These are phyloP conservation scores for Datnioides undecimradiatus DNA, from an alignment of 2,113 vertebrate genomes.

Conservation along the genomic window DNA sequence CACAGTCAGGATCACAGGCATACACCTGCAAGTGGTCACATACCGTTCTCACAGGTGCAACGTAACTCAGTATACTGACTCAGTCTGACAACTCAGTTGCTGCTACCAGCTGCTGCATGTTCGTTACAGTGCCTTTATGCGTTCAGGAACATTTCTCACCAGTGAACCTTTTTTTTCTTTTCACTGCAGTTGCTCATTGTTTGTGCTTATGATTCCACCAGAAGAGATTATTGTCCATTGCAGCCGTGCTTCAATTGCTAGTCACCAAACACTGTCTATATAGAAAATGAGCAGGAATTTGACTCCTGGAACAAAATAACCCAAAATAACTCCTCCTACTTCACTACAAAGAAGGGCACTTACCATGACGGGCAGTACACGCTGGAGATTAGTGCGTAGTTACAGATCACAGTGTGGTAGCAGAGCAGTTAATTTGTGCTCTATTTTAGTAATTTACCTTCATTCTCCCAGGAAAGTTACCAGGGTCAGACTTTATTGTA, in stretches of 20 bases:
- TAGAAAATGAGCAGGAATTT: slow-evolving; percentile 17
- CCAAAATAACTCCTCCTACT: slow-evolving; percentile 56
- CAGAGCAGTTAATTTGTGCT: not conserved
- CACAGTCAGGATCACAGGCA: no score
- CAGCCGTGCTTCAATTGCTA: not conserved
- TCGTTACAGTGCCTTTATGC: no score
- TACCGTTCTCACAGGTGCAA: no score
- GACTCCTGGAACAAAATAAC: slow-evolving; percentile 21
- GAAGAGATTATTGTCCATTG: not conserved
- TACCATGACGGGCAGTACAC: not conserved
- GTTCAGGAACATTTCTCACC: no score
- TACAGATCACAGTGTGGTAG: slow-evolving; percentile 2
- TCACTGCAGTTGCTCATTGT: slow-evolving; percentile 6
- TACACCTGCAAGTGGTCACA: no score
- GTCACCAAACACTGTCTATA: not conserved
- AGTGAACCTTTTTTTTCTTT: not conserved
- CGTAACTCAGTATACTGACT: no score
- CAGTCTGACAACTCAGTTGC: no score
- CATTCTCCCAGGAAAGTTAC: slow-evolving; percentile 11
- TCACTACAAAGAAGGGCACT: slow-evolving; percentile 34
- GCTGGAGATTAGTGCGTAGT: slow-evolving; percentile 5
- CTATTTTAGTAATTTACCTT: slow-evolving; percentile 40
- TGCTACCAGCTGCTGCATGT: no score
- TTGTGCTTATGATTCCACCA: slow-evolving; percentile 2
- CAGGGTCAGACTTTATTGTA: slow-evolving; percentile 25